Conservation (phyloP, 2,888 invertebrate species). For the Aproaerema taeniolella region DNA sequence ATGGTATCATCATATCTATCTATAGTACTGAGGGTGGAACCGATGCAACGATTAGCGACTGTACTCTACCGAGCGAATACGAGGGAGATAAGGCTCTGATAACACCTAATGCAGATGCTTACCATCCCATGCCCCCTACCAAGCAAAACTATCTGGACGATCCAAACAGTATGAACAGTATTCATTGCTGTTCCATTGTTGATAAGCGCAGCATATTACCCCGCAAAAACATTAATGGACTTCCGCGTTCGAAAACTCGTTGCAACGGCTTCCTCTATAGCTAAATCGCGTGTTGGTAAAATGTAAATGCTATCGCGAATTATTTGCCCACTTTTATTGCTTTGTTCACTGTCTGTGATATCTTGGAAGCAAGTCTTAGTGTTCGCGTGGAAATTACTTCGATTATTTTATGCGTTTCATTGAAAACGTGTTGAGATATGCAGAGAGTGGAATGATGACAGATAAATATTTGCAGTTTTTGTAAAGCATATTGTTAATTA, state of each 20-base stretch:
- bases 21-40: constrained; percentile 6
- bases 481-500: too few species aligned
- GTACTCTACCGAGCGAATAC: constrained; percentile 49
- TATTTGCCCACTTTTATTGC: constrained; percentile 53
- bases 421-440: too few species aligned
- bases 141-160: constrained; percentile 16
- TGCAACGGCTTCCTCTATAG: constrained; percentile 18
- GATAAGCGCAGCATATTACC: constrained; percentile 40
- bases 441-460: too few species aligned
- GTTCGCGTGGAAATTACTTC: neutral
- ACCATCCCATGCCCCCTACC: constrained; percentile 18
- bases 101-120: constrained; percentile 38
- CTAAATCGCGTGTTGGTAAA: constrained; percentile 37
- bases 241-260: constrained; percentile 38
- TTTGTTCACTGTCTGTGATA: constrained; percentile 21
- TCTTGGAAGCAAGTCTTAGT: neutral
- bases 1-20: constrained; percentile 2
- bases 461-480: too few species aligned
- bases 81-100: constrained; percentile 32
- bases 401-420: too few species aligned
- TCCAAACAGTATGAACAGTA: constrained; percentile 28
- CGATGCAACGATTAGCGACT: constrained; percentile 50
- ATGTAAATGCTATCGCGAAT: constrained; percentile 52
- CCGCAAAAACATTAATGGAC: constrained; percentile 53
- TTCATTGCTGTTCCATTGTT: constrained; percentile 42